Conservation (phyloP, 2,113 vertebrate genomes). For the Capreolus pygargus region DNA sequence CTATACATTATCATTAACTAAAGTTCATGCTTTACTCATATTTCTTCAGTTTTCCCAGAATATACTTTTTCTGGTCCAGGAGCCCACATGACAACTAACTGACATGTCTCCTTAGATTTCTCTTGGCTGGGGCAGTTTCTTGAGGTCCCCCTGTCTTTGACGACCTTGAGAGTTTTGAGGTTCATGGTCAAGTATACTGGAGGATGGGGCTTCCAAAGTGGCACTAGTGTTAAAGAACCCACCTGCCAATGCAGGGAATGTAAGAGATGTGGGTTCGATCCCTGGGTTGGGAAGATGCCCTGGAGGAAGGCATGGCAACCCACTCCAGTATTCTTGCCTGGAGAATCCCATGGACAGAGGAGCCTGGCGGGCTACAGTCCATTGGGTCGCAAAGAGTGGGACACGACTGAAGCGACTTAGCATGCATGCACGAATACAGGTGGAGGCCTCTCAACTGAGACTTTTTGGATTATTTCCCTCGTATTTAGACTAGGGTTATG, state of each 20-base stretch:
- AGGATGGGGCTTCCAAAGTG: not conserved
- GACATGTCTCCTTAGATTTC: not conserved
- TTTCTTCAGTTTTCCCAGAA: not conserved
- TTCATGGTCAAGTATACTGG: accelerated
- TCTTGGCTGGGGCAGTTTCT: not conserved
- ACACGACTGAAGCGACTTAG: not conserved
- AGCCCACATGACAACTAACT: not conserved
- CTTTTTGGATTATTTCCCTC: not conserved
- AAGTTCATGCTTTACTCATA: not conserved
- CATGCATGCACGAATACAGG: not conserved
- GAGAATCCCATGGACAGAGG: not conserved
- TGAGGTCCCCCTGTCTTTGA: not conserved
- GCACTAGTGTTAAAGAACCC: not conserved
- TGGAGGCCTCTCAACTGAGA: not conserved
- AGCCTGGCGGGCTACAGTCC: not conserved
- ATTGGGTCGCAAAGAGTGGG: not conserved
- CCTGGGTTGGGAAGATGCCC: not conserved
- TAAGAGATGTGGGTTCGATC: not conserved
- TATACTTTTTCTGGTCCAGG: not conserved
- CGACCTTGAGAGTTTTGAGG: not conserved
- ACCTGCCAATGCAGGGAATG: not conserved
- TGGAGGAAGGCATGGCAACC: not conserved
- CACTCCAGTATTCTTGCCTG: not conserved
- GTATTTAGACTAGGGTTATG: not conserved
- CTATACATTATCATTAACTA: not conserved